Conservation (phyloP, 2,888 invertebrate species). For the Parnassius apollo region DNA sequence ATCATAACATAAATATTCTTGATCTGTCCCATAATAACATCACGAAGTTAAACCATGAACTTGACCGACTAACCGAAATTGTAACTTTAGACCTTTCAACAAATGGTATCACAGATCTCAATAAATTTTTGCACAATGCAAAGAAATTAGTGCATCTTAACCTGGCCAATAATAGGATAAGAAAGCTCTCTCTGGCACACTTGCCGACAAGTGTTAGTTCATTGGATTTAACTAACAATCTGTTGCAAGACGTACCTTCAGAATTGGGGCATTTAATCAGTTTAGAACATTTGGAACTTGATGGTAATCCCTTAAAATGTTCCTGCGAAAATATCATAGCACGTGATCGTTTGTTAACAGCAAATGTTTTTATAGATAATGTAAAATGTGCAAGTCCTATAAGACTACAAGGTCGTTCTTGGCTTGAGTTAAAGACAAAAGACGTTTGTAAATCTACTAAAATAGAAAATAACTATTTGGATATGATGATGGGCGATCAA, state of each 20-base stretch:
- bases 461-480: slow-evolving; percentile 61
- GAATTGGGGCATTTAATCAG: slow-evolving; percentile 78
- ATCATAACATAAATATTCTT: slow-evolving; percentile 78
- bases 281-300: slow-evolving; percentile 83
- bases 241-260: slow-evolving; percentile 80
- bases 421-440: slow-evolving; percentile 81
- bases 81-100: slow-evolving; percentile 84
- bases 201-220: slow-evolving; percentile 82
- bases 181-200: slow-evolving; percentile 72
- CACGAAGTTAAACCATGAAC: slow-evolving; percentile 77
- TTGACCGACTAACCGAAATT: slow-evolving; percentile 81
- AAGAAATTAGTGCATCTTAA: slow-evolving; percentile 81
- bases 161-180: slow-evolving; percentile 82
- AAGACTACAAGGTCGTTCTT: slow-evolving; percentile 73
- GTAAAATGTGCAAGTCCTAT: slow-evolving; percentile 80
- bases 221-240: slow-evolving; percentile 83
- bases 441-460: slow-evolving; percentile 75
- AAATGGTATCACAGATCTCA: slow-evolving; percentile 81
- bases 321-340: slow-evolving; percentile 84
- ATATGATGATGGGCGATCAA: slow-evolving; percentile 84
- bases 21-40: slow-evolving; percentile 84
- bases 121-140: slow-evolving; percentile 80
- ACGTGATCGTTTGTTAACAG: slow-evolving; percentile 81
- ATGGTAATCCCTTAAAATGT: slow-evolving; percentile 86
- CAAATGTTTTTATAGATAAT: slow-evolving; percentile 77